phyloP scores from a whole-genome alignment of 2,113 vertebrate species.

The Brachionichthys hirsutus region DNA sequence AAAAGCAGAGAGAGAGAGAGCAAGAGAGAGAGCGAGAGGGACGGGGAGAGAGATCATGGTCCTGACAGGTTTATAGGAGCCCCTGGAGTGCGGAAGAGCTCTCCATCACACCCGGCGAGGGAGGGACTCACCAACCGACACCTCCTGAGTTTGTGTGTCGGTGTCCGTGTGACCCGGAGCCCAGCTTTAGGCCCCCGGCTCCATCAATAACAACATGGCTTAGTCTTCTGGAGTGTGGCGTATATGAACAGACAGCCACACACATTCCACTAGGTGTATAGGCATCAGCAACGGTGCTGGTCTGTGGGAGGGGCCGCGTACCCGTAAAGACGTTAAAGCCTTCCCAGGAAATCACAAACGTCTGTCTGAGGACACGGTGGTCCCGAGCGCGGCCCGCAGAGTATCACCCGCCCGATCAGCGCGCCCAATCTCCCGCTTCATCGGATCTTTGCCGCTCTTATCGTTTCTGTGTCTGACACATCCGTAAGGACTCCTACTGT shows the following conservation, averaged over 20 bases:
- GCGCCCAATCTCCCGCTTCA: conserved; percentile 73
- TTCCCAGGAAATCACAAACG: conserved; percentile 87
- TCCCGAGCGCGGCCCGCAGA: conserved; percentile 75
- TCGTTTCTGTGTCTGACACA: conserved; percentile 6
- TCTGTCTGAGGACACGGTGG: conserved; percentile 86
- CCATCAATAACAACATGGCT: conserved; percentile 69
- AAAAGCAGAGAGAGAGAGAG: conserved; percentile 13
- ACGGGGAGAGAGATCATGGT: conserved; percentile 34
- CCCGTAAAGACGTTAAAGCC: conserved; percentile 85
- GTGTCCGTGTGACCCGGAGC: conserved; percentile 47
- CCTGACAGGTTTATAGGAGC: conserved; percentile 75
- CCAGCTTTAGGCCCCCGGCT: conserved; percentile 42
- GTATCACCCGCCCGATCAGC: conserved; percentile 63
- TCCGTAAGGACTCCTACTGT: not conserved
- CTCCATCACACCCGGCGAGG: conserved; percentile 57
- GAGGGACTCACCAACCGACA: conserved; percentile 65
- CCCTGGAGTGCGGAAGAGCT: conserved; percentile 62
- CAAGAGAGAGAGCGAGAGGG: conserved; percentile 1
- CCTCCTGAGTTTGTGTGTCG: conserved; percentile 38
- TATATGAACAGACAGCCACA: conserved; percentile 22
- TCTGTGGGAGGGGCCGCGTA: conserved; percentile 85
- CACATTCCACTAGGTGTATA: conserved; percentile 72
- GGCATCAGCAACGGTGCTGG: conserved; percentile 78
- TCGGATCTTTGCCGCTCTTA: conserved; percentile 5
- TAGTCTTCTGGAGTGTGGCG: conserved; percentile 52